Conservation (phyloP, 2,888 invertebrate genomes). For the Pandemis corylana region DNA sequence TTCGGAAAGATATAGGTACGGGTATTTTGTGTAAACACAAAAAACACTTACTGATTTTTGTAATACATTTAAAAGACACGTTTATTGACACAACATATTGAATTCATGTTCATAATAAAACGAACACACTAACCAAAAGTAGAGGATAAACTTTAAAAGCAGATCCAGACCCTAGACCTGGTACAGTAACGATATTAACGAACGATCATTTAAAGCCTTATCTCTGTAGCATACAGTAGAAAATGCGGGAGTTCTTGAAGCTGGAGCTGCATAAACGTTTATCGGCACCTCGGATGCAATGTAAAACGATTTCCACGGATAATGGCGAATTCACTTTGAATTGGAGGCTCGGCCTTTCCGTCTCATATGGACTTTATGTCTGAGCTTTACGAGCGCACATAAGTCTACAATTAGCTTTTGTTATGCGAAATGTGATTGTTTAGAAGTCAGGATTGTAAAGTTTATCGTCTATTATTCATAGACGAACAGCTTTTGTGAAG, state of each 20-base stretch:
- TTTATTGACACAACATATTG: background rate
- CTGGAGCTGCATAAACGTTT: slow-evolving; percentile 51
- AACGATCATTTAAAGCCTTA: background rate
- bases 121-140: slow-evolving; percentile 1
- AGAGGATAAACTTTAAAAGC: slow-evolving; percentile 24
- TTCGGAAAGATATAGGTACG: no score
- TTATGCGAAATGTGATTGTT: slow-evolving; percentile 28
- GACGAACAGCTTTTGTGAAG: slow-evolving; percentile 9
- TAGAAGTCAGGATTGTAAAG: slow-evolving; percentile 11
- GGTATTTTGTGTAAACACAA: no score
- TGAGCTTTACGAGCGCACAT: slow-evolving; percentile 24
- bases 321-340: slow-evolving; percentile 49
- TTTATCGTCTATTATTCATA: slow-evolving; percentile 15
- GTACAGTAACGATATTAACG: background rate
- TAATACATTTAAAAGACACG: no score
- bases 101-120: background rate
- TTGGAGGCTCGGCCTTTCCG: slow-evolving; percentile 45
- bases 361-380: slow-evolving; percentile 31
- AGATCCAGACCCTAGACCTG: slow-evolving; percentile 7
- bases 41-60: no score
- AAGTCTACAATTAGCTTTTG: slow-evolving; percentile 28
- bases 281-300: slow-evolving; percentile 50
- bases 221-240: background rate
- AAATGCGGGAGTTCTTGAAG: slow-evolving; percentile 3
- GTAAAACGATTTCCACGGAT: slow-evolving; percentile 52